Percentiles rank a stretch among this genome's conserved stretches.
Evolutionary conservation across 2,888 invertebrate genomes (phyloP).

Genomic region (Scaeva pyrastri): DNA sequence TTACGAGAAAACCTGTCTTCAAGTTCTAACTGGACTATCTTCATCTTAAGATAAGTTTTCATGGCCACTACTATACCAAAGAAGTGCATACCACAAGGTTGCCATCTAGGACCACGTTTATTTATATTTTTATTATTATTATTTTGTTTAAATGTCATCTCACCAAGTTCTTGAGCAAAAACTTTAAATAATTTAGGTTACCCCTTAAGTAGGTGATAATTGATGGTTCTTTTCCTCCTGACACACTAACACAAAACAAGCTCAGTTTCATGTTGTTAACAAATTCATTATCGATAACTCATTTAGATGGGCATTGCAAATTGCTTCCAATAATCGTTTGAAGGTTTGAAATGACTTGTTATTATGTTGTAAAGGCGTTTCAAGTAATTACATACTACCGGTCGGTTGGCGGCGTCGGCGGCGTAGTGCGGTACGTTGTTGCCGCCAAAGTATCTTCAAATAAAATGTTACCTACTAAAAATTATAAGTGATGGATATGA

Average conservation of each 20-base stretch:
- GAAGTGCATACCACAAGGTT: not conserved
- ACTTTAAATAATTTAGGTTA: not conserved
- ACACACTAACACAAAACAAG: slow-evolving; percentile 53
- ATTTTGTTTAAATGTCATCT: no score
- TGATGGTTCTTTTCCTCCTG: not conserved
- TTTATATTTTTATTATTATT: not conserved
- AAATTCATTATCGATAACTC: slow-evolving; percentile 53
- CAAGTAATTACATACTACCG: slow-evolving; percentile 35
- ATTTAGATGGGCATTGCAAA: slow-evolving; percentile 65
- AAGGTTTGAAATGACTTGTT: slow-evolving; percentile 47
- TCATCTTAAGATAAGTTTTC: not conserved
- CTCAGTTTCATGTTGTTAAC: slow-evolving; percentile 18
- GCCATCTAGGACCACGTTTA: not conserved
- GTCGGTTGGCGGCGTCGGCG: slow-evolving; percentile 28
- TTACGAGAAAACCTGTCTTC: not conserved
- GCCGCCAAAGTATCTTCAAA: slow-evolving; percentile 10
- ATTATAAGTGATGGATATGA: slow-evolving; percentile 8
- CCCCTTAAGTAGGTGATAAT: not conserved
- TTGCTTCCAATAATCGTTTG: slow-evolving; percentile 68
- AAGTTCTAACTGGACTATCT: no score
- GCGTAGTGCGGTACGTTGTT: slow-evolving; percentile 20
- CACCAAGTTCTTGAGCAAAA: not conserved
- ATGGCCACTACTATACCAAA: not conserved
- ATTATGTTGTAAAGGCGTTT: slow-evolving; percentile 36
- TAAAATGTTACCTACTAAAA: not conserved